A percentile compares a stretch with the other conserved stretches of the same genome.
phyloP scores from a whole-genome alignment of 2,888 invertebrate genomes.

The Diarsia mendica region DNA sequence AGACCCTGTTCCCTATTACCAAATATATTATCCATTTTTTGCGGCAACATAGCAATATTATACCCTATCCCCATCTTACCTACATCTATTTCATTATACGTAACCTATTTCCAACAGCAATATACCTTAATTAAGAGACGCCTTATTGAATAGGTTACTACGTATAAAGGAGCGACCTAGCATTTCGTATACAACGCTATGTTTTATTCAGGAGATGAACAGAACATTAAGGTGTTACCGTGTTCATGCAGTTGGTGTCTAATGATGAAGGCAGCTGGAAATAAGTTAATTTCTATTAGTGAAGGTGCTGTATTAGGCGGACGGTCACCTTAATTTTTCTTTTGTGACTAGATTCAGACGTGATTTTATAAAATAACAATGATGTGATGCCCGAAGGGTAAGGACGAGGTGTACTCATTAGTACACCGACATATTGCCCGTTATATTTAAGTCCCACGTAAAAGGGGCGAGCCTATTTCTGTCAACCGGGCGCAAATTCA shows the following conservation, averaged over 20 bases:
- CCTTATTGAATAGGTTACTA: slow-evolving; percentile 28
- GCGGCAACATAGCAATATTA: background rate
- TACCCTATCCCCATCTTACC: background rate
- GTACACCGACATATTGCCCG: too few relatives aligned
- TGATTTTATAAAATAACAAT: background rate
- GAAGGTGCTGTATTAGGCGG: background rate
- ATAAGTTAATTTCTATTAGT: slow-evolving; percentile 23
- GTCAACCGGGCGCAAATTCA: too few relatives aligned
- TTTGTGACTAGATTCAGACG: slow-evolving; percentile 1
- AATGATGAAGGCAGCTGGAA: background rate
- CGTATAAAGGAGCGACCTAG: too few relatives aligned
- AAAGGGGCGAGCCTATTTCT: too few relatives aligned
- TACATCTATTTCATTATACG: background rate
- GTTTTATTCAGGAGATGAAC: slow-evolving; percentile 34
- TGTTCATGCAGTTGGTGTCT: background rate
- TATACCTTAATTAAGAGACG: slow-evolving; percentile 36
- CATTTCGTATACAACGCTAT: background rate
- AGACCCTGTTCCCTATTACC: too few relatives aligned
- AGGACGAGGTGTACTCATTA: too few relatives aligned
- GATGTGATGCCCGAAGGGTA: too few relatives aligned
- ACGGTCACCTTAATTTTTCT: slow-evolving; percentile 18
- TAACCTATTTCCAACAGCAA: slow-evolving; percentile 23
- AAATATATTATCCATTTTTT: too few relatives aligned
- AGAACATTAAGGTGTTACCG: slow-evolving; percentile 5
- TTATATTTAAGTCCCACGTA: too few relatives aligned